Base-by-base conservation (phyloP, 37 sponge, comb jelly and placozoan species). In the Aplysina aerophoba region DNA sequence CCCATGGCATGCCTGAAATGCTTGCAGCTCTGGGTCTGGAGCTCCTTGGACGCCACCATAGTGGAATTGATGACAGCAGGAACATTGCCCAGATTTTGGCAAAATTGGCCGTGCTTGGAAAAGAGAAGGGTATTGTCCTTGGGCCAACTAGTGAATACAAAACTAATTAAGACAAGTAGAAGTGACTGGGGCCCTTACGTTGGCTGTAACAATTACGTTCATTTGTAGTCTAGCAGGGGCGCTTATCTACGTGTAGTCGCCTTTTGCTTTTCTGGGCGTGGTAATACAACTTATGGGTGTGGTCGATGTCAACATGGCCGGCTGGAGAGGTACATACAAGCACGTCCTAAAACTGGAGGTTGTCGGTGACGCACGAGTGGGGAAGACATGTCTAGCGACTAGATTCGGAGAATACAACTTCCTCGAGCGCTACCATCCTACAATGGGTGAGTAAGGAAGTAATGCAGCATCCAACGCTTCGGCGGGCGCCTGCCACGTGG, bases 21-120 rank as follows among this genome's bases (percentile, higher is more conserved):
- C 59, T 94, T 24, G 35, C 82, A 3, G 61, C 86, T 30, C 81
- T 94, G 1, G 50, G 74, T 1, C 67, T 94, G 44, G 41, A 13
- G 22, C 65, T 94, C 66, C 89, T 85, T 20, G 94, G 94, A 0
- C 36, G 87, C 16, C 94, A 94, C 39, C 94, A 94, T 81, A 94
- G 94, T 85, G 94, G 94, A 0, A 94, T 91, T 71, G 94, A 94
- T 88, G 94, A 94, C 56, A 84, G 81, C 56, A 90, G 75, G 73
- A 94, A 94, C 87, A 94, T 94, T 71, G 89, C 94, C 28, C 88
- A 79, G 62, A 90, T 94, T 61, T 55, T 93, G 0, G 55, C 33
- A 13, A 81, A 69, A 44, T 63, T 92, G 63, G 86, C 63, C 0
- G 63, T 55, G 21, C 33, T 75, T 50, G 78, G 41, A 36, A 21